Evolutionary conservation across 2,113 vertebrate species (phyloP).

Genomic region (Nycticebus coucang): DNA sequence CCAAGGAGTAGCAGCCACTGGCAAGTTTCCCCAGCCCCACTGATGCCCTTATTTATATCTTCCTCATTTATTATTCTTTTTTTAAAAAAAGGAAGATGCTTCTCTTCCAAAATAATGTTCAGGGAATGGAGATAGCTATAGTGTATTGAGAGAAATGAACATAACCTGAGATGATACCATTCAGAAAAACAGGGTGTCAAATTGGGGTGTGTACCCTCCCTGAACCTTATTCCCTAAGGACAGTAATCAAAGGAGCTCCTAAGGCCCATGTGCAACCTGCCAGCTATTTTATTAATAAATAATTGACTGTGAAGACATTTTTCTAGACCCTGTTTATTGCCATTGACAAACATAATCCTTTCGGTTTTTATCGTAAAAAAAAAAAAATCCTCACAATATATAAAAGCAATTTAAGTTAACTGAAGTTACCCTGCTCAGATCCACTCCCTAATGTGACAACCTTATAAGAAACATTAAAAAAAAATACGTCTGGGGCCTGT

Average conservation of each 20-base stretch:
- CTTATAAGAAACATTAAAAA: neutral
- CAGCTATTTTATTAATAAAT: neutral
- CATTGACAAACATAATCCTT: neutral
- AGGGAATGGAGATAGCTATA: neutral
- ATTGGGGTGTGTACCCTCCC: neutral
- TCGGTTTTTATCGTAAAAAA: too few species aligned
- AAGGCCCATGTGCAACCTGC: neutral
- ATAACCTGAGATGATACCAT: neutral
- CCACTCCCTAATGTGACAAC: neutral
- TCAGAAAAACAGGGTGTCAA: neutral
- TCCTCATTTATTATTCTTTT: neutral
- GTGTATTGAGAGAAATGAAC: neutral
- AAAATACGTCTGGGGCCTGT: neutral
- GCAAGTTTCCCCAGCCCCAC: neutral
- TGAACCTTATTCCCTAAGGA: neutral
- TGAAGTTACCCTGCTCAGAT: neutral
- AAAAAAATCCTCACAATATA: neutral
- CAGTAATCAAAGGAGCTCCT: neutral
- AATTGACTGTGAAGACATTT: neutral
- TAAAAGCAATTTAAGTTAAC: neutral
- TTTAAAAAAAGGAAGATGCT: neutral
- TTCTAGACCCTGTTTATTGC: neutral
- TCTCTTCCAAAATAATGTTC: neutral
- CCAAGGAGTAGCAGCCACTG: neutral
- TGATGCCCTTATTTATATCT: neutral